Base-by-base conservation (phyloP, 2,797 vertebrate genomes). In the Mus minutoides region DNA sequence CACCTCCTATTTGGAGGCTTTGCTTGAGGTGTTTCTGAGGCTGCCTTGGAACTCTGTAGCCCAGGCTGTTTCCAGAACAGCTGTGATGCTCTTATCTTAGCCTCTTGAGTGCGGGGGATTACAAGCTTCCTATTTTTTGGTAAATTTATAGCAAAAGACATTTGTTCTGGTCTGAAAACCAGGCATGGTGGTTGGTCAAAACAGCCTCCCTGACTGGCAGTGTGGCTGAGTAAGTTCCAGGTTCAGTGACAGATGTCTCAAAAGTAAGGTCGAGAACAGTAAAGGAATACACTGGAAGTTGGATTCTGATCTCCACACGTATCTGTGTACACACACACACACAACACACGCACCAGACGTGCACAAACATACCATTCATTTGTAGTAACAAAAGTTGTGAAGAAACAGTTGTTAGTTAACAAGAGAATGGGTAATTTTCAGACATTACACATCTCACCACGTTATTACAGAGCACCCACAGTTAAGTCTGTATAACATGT, bases 401-500 rank as follows among this genome's bases (percentile, higher is more conserved):
- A 60, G 54, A 69, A 73, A 21, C 13, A 71, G 60, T 71, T 83
- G 26, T 52, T n/a, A 43, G 10, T 67, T n/a, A 77, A 31, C 13
- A 91, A 49, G 19, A 82, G 73, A 31, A 49, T 54, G 31, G 58
- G 19, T 82, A 1, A 31, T 87, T 91, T 88, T 88, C 11, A 43
- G 71, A n/a, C 75, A 76, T 0, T 31, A 16, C 58, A 11, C 17
- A 37, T 21, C 26, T 11, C 49, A 49, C 43, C 54, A 37, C 52
- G 11, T 77, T 52, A 1, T 4, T n/a, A 37, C 46, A 31, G 71
- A 58, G 40, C 29, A 64, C 5, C 60, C 60, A 2, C 31, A 71
- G 34, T 2, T 79, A 54, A 62, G 40, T 37, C 46, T 1, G 1
- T 0, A 3, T 17, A 9, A 4, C 5, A 1, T 17, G 31, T 58